These are phyloP conservation scores for Cynodonichthys magdalenae DNA, from an alignment of 2,797 vertebrate species.

Conservation along the genomic window DNA sequence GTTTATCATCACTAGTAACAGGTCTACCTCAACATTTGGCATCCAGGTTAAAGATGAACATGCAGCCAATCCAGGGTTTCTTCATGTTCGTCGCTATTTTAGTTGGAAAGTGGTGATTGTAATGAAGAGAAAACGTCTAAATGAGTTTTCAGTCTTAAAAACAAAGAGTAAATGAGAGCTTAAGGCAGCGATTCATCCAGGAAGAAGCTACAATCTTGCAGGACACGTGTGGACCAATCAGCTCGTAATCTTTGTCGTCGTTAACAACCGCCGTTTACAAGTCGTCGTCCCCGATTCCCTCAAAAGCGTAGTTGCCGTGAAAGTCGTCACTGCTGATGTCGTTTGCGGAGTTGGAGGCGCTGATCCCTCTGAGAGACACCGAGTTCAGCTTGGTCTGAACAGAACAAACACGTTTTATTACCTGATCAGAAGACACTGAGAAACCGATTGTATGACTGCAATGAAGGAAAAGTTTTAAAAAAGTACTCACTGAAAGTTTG, in stretches of 20 bases:
- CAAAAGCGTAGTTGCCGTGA: slow-evolving; percentile 98
- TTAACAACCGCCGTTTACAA: slow-evolving; percentile 81
- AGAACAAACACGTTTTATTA: slow-evolving; percentile 9
- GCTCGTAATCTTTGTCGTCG: slow-evolving; percentile 60
- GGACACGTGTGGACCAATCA: slow-evolving; percentile 53
- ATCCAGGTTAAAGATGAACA: slow-evolving; percentile 49
- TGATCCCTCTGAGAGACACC: slow-evolving; percentile 93
- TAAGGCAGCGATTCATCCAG: slow-evolving; percentile 69
- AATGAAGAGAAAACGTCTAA: slow-evolving; percentile 32
- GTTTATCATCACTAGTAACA: slow-evolving; percentile 67
- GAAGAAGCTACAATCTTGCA: slow-evolving; percentile 77
- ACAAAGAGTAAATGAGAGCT: slow-evolving; percentile 55
- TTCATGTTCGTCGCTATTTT: slow-evolving; percentile 13
- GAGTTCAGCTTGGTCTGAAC: slow-evolving; percentile 94
- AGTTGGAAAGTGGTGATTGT: slow-evolving; percentile 14
- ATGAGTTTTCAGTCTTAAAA: slow-evolving; percentile 32
- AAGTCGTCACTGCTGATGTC: slow-evolving; percentile 91
- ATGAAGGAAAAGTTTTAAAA: neutral
- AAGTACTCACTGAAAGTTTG: slow-evolving; percentile 93
- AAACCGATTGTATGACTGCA: too few species aligned
- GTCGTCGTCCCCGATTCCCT: slow-evolving; percentile 98
- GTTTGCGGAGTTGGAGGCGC: slow-evolving; percentile 88
- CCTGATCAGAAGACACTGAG: too few species aligned
- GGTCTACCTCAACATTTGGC: slow-evolving; percentile 64
- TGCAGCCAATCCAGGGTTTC: slow-evolving; percentile 39